phyloP scores from a whole-genome alignment of 1,140 invertebrate genomes.

The Caenorhabditis latens region DNA sequence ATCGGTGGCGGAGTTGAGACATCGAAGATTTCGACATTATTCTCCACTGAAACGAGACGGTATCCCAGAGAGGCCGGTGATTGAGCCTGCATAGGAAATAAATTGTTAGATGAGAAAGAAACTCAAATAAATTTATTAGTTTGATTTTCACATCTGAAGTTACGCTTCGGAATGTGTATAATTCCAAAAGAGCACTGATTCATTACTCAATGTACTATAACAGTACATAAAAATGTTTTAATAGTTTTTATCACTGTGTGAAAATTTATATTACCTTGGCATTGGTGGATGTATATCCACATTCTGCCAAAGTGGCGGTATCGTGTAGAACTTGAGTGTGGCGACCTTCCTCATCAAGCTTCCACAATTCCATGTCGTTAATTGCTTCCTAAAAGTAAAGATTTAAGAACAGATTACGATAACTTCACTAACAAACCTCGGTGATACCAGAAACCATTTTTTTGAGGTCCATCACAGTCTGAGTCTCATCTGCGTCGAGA shows the following conservation, averaged over 20 bases:
- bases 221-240: too few species aligned
- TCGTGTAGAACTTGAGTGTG: background rate
- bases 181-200: too few species aligned
- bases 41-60: background rate
- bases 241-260: background rate
- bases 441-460: slow-evolving; percentile 21
- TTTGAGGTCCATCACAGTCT: slow-evolving; percentile 12
- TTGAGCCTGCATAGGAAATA: slow-evolving; percentile 28
- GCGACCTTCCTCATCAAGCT: slow-evolving; percentile 30
- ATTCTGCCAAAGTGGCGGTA: slow-evolving; percentile 36
- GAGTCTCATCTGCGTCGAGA: background rate
- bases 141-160: too few species aligned
- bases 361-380: slow-evolving; percentile 17
- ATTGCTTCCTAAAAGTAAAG: slow-evolving; percentile 60
- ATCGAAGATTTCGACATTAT: slow-evolving; percentile 15
- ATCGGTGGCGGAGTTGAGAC: slow-evolving; percentile 66
- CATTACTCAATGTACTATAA: too few species aligned
- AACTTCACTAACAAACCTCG: background rate
- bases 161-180: too few species aligned
- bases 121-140: too few species aligned
- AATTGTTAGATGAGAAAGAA: too few species aligned
- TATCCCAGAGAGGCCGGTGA: slow-evolving; percentile 46
- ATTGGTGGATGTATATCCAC: slow-evolving; percentile 53
- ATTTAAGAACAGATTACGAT: slow-evolving; percentile 32
- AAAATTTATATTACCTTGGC: slow-evolving; percentile 50